phyloP scores from a whole-genome alignment of 2,797 vertebrate species.

The Diceros bicornis region DNA sequence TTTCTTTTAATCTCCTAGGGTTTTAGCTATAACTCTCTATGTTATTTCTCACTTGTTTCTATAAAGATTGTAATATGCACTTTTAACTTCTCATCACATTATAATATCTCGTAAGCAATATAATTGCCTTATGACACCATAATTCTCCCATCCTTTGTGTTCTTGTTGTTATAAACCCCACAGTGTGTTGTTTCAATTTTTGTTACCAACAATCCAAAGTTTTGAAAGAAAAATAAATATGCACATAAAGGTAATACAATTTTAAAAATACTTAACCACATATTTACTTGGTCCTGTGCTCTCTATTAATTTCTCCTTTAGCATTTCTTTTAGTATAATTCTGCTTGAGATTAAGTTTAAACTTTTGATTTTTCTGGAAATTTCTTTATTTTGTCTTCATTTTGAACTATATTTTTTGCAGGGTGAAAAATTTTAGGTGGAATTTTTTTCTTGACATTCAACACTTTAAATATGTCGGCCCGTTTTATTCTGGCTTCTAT shows the following conservation, averaged over 20 bases:
- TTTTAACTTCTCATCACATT: background rate
- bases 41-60: background rate
- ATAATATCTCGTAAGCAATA: background rate
- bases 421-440: background rate
- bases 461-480: background rate
- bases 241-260: background rate
- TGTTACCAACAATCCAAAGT: background rate
- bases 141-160: background rate
- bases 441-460: background rate
- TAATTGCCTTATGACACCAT: background rate
- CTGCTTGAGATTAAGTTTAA: background rate
- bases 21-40: background rate
- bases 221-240: background rate
- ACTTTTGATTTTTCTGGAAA: background rate
- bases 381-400: background rate
- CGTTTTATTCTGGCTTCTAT: background rate
- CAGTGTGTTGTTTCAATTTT: background rate
- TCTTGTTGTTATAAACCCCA: background rate
- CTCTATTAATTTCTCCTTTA: background rate
- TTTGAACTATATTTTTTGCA: background rate
- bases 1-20: background rate
- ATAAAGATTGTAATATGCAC: background rate
- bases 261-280: background rate
- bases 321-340: background rate
- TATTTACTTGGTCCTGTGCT: background rate